Base-by-base conservation (phyloP, 2,797 vertebrate species). In the Momotus momota region DNA sequence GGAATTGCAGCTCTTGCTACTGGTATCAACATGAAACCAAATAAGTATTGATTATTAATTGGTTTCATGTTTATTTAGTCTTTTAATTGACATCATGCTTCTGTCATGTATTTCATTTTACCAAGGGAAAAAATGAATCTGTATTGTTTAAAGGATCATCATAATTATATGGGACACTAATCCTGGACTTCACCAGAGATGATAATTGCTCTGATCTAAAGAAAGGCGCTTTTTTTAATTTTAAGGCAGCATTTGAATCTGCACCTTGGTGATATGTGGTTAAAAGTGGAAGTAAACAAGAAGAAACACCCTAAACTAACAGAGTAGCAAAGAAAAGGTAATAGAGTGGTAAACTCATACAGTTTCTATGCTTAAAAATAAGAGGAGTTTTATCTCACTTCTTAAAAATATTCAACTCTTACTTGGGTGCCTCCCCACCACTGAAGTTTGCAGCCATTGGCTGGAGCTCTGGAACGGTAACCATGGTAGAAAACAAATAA, bases 1-100 rank as follows among this genome's bases (percentile, higher is more conserved):
- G 46, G 38, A 81, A 55, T 58, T 86, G 43, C 16, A 72, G 21
- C 33, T 41, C 35, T 67, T 51, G 38, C 67, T 79, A 79, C 61
- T 75, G 81, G 41, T 46, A 65, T 70, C 85, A 94, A 65, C 35
- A 40, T 81, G 75, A 89, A 95, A 72, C 22, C n/a, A 26, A 78
- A 55, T 7, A 35, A 15, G 4, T 81, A 29, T 91, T 85, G 93
- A 86, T 92, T 94, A 92, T 94, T 93, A 40, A 82, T 85, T 62
- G 65, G 57, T 81, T 88, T 73, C 10, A 67, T 74, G 66, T 55
- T 45, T 84, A 73, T 52, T 82, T 60, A 61, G 21, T 90, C 83
- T 89, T 94, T 66, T 93, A 86, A 66, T 66, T 93, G 87, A 94
- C 58, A 54, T 31, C 8, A 22, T 43, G 51, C 25, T 95, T 90